Base-by-base conservation (phyloP, 2,888 invertebrate species). In the Oscheius onirici region DNA sequence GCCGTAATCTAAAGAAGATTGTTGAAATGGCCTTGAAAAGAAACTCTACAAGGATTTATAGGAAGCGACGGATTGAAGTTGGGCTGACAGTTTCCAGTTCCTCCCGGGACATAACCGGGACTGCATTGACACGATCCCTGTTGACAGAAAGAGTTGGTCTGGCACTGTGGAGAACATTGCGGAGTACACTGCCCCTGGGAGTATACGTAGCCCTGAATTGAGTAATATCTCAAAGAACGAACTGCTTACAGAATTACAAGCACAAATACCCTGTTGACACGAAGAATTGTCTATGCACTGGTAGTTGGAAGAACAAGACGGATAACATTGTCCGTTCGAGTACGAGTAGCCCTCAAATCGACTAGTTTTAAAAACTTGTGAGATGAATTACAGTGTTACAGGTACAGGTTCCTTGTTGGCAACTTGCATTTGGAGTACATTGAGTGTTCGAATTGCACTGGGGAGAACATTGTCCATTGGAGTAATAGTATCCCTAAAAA, bases 1-100 rank as follows among this genome's bases (percentile, higher is more conserved):
- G 15, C 79, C 79, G 46, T 71, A 71, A 43, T 73, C 79, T 79
- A 61, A 51, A 79, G 46, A 6, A n/a, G n/a, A 15, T 40, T 17
- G 11, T 51, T 52, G 11, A n/a, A 10, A 46, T 6, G 3, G 1
- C 10, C 6, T 22, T 5, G 26, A 20, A n/a, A n/a, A n/a, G 52
- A 66, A n/a, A 1, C 26, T 60, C 60, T 49, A 69, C 69, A 69
- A 22, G 60, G 60, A 54, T 52, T 41, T 17, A 61, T 44, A 1
- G 51, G 69, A n/a, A 57, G 44, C 1, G 65, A 43, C 22, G 71
- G 65, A 17, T 57, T 22, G 26, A 20, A 67, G 13, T 17, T 24
- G 5, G 49, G 41, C 34, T 46, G 41, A 40, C 63, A 60, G 49
- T 51, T 22, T 6, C 61, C 41, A 40, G 20, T 55, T 17, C 51